These are phyloP conservation scores for Tetragonula carbonaria DNA, from an alignment of 2,888 invertebrate genomes.

Conservation along the genomic window DNA sequence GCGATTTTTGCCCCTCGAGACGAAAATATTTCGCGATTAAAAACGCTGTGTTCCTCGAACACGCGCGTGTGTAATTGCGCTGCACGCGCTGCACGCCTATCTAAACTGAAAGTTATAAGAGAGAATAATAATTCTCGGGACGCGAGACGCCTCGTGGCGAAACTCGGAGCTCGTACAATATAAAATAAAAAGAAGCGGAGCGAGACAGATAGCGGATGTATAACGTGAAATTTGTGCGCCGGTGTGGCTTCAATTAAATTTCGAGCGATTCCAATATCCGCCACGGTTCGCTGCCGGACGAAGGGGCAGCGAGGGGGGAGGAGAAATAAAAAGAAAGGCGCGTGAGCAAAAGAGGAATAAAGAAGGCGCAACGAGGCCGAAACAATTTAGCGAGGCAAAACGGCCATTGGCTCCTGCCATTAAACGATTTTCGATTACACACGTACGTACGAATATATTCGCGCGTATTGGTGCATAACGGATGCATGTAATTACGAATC, in stretches of 20 bases:
- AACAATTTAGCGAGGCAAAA: conserved; percentile 55
- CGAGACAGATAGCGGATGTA: not conserved
- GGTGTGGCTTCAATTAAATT: conserved; percentile 29
- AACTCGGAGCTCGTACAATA: not conserved
- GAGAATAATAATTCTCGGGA: not conserved
- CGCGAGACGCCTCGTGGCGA: not conserved
- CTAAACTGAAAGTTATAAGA: not conserved
- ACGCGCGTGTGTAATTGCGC: not conserved
- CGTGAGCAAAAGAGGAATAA: not conserved
- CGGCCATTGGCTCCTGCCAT: conserved; percentile 52
- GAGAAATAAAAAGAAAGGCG: not conserved
- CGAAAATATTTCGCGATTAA: not conserved
- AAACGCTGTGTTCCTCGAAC: not conserved
- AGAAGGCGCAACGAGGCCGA: conserved; percentile 31
- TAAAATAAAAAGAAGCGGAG: not conserved
- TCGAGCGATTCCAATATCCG: conserved; percentile 42
- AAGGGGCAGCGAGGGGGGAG: not conserved
- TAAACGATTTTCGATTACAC: conserved; percentile 68
- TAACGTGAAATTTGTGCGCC: conserved; percentile 1
- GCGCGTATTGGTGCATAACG: conserved; percentile 61
- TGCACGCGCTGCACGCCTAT: not conserved
- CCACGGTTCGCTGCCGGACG: not conserved
- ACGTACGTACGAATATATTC: conserved; percentile 33
- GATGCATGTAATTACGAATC: conserved; percentile 72
- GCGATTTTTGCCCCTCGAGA: not conserved